phyloP scores from a whole-genome alignment of 2,797 vertebrate genomes.

The Sebastes nivosus region DNA sequence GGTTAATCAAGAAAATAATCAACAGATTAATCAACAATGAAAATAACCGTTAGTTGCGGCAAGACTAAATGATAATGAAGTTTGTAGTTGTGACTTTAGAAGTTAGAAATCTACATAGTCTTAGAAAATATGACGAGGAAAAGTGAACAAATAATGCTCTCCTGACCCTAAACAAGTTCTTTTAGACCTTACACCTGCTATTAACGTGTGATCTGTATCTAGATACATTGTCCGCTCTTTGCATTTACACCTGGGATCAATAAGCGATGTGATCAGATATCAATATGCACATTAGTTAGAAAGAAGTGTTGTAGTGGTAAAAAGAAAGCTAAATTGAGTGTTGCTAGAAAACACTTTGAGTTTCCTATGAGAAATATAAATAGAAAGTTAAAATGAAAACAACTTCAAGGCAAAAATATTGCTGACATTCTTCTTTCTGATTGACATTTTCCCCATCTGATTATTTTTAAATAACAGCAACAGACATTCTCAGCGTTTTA shows the following conservation, averaged over 20 bases:
- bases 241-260: neutral
- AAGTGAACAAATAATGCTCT: neutral
- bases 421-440: constrained; percentile 28
- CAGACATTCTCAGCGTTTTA: constrained; percentile 38
- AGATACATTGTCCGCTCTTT: neutral
- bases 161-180: neutral
- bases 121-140: neutral
- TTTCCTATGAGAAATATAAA: constrained; percentile 15
- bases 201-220: neutral
- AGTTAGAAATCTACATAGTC: neutral
- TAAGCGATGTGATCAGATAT: neutral
- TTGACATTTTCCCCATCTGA: constrained; percentile 45
- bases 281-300: neutral
- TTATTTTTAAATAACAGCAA: constrained; percentile 47
- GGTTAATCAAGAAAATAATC: too few relatives aligned
- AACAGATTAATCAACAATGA: too few relatives aligned
- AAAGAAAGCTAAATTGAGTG: neutral
- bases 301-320: neutral
- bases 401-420: constrained; percentile 1
- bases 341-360: constrained; percentile 9
- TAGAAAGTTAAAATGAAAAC: constrained; percentile 7
- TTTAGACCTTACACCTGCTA: neutral
- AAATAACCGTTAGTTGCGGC: too few relatives aligned
- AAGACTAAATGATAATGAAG: neutral
- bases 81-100: neutral